Base-by-base conservation (phyloP, 2,888 invertebrate genomes). In the Diarsia dahlii region DNA sequence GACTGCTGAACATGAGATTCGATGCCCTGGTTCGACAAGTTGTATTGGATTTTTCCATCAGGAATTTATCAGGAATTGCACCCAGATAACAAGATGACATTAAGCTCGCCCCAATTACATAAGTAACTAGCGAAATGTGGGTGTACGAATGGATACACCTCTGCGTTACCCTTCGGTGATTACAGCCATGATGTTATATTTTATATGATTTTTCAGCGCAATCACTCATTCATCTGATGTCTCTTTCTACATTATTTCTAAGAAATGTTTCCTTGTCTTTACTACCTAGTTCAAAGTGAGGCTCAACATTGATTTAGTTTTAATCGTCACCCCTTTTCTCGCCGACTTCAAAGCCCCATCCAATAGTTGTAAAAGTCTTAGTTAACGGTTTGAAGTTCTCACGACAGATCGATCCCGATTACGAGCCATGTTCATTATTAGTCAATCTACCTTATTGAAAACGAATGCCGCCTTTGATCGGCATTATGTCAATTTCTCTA, bases 401-500 rank as follows among this genome's bases (percentile, higher is more conserved):
- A 96, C 96, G 95, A 96, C 96, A 96, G 94, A 95, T 95, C 93
- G 92, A 88, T 84, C 90, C 92, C 93, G 94, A 93, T 91, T 93
- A 92, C 90, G 85, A 84, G 92, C 93, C 91, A 91, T 90, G 94
- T 95, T 95, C 95, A 94, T 96, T 96, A 96, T 95, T 95, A 94
- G 95, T 94, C 94, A 94, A 95, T 96, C 94, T 92, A 92, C 94
- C 95, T 95, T 96, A 96, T 95, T 95, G 94, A 92, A 94, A 92
- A 90, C 91, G 90, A 90, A 87, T 80, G 92, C 95, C 95, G 95
- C 92, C 95, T 95, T 95, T 95, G 95, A 95, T 94, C 92, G 87
- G 89, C 90, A 90, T 90, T 91, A 89, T 94, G 94, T 94, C 95
- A 94, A 94, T 95, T 94, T 93, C 93, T 87, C 90, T 92, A 91